Conservation (phyloP, 1,140 invertebrate genomes). For the Mactra quadrangularis region DNA sequence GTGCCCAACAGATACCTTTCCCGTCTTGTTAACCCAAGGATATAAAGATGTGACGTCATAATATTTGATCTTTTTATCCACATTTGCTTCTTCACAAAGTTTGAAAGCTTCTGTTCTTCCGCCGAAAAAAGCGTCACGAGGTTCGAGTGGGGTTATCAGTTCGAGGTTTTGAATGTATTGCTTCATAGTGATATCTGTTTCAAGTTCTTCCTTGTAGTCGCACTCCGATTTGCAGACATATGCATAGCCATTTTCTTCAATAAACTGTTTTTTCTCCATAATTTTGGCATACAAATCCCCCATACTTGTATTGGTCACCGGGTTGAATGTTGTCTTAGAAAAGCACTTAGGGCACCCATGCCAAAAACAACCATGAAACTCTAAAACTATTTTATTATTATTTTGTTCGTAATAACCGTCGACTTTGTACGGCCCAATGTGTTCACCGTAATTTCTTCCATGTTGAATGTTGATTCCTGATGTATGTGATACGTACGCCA, state of each 20-base stretch:
- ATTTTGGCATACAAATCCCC: constrained; percentile 38
- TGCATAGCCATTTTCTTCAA: neutral
- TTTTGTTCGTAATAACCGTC: constrained; percentile 20
- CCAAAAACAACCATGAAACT: constrained; percentile 57
- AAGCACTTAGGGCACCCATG: constrained; percentile 65
- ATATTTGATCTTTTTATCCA: neutral
- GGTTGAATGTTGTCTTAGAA: neutral
- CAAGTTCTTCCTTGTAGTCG: neutral
- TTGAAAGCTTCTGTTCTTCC: neutral
- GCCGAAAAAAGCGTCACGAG: constrained; percentile 16
- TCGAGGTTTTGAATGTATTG: constrained; percentile 9
- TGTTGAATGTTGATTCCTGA: neutral
- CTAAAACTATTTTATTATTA: neutral
- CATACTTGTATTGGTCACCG: constrained; percentile 11
- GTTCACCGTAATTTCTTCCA: constrained; percentile 11
- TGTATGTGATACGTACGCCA: constrained; percentile 3
- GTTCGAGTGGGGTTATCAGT: constrained; percentile 13
- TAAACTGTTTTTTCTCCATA: constrained; percentile 13
- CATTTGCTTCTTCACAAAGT: neutral
- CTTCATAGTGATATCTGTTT: neutral
- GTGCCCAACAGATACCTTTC: neutral
- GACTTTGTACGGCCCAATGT: neutral
- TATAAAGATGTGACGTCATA: constrained; percentile 12
- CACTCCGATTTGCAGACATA: neutral
- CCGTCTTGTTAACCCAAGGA: neutral